Conservation (phyloP, 2,888 invertebrate genomes). For the Scaptomyza parva region DNA sequence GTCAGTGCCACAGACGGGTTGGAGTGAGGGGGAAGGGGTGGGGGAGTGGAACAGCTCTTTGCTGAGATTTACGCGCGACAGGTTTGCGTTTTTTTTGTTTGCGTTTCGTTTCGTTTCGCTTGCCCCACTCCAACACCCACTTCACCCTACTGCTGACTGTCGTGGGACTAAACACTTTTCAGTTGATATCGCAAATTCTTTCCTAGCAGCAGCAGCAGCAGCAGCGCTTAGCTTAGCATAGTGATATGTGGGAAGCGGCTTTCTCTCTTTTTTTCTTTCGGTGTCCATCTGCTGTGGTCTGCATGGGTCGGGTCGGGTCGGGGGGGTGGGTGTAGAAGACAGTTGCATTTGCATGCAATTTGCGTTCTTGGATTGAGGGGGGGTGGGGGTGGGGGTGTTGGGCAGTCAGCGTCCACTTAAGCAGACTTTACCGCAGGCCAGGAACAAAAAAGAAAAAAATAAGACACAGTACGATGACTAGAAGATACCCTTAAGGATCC, state of each 20-base stretch:
- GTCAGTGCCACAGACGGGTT: constrained; percentile 53
- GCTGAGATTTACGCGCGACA: constrained; percentile 74
- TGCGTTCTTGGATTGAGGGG: constrained; percentile 38
- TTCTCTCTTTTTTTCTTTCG: constrained; percentile 5
- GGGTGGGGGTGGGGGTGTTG: background rate
- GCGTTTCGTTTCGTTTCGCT: constrained; percentile 10
- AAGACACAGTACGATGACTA: too few species aligned
- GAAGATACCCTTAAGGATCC: too few species aligned
- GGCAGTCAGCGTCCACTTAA: constrained; percentile 16
- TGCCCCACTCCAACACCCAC: constrained; percentile 17
- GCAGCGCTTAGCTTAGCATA: constrained; percentile 74
- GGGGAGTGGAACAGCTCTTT: constrained; percentile 23
- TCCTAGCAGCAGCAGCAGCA: constrained; percentile 60
- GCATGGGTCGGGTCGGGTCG: background rate
- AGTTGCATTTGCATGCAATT: constrained; percentile 59
- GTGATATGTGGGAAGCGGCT: constrained; percentile 67
- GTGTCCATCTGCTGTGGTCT: constrained; percentile 50
- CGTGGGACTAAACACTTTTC: constrained; percentile 66
- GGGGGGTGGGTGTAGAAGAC: background rate
- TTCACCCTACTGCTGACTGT: too few species aligned
- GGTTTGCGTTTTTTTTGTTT: constrained; percentile 33
- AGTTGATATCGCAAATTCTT: constrained; percentile 79
- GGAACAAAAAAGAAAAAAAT: background rate
- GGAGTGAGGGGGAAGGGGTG: background rate
- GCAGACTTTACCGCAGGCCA: constrained; percentile 1